phyloP scores from a whole-genome alignment of 2,113 vertebrate species.

The Thryonomys swinderianus region DNA sequence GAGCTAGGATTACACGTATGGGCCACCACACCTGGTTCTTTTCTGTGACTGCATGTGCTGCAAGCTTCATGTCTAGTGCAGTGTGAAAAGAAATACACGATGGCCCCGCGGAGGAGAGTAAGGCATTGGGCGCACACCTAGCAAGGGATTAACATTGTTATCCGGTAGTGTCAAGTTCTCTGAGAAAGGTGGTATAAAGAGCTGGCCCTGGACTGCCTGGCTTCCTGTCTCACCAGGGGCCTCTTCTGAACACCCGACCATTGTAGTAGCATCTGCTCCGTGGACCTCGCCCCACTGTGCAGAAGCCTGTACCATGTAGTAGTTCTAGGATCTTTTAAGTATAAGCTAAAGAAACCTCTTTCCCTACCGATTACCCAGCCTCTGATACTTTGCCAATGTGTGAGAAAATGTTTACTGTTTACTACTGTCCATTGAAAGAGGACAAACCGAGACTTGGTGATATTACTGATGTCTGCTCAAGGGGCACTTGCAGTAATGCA shows the following conservation, averaged over 20 bases:
- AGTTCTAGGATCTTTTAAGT: neutral
- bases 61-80: too few species aligned
- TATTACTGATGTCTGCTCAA: neutral
- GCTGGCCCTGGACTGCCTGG: neutral
- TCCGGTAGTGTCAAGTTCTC: neutral
- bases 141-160: neutral
- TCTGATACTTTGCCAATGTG: neutral
- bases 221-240: neutral
- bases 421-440: neutral
- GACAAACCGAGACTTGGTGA: too few species aligned
- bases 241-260: neutral
- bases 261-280: neutral
- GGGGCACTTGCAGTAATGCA: neutral
- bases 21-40: neutral
- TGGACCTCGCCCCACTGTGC: neutral
- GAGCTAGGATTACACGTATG: neutral
- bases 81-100: neutral
- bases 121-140: too few species aligned
- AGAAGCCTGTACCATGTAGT: neutral
- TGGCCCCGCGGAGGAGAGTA: accelerated
- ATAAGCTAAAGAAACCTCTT: neutral
- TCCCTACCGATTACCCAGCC: neutral
- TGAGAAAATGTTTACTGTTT: neutral
- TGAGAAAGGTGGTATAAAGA: neutral
- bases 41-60: neutral